Evolutionary conservation across 2,113 vertebrate genomes (phyloP), one percentile per base, ranked within the genome.

Genomic region (Xyliphius kryptos): DNA sequence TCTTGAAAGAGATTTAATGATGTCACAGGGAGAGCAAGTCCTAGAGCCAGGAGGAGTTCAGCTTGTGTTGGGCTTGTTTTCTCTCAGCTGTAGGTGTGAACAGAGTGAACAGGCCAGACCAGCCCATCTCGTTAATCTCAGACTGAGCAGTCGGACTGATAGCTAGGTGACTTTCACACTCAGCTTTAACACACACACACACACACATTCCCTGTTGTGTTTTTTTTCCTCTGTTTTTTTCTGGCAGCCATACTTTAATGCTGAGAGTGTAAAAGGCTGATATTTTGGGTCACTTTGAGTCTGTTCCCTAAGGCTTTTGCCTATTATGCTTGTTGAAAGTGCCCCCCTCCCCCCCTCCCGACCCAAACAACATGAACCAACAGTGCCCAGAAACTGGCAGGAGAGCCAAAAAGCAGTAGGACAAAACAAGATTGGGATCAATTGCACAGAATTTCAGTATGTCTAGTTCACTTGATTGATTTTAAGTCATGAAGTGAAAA

Each of bases 91-190:
- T 51, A 67, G 56, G 64, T 67, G 56, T 20, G 56, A 44, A 15
- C 9, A 15, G 37, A 52, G 56, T 22, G 58, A 67, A 52, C 64
- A 59, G 50, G 64, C 48, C 59, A 48, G 17, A 43, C 40, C 61
- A 49, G 50, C 53, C 43, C 44, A 59, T 53, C 64, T 67, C 22
- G 55, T 59, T 67, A 67, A 38, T 52, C 20, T 66, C 56, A 46
- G 40, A 26, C 47, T 6, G 19, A 67, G 56, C 51, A 47, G 44
- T 22, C 56, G 20, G 22, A 49, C 56, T 19, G 64, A 58, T 50
- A 51, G 55, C 37, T 17, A 47, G 32, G 64, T 21, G 15, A 67
- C 56, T 67, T 59, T 67, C 54, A 57, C 63, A 51, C 54, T 51
- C 8, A 32, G 26, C n/a, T n/a, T n/a, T n/a, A n/a, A n/a, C n/a